Conservation (phyloP, 53 echinoderm and acorn worm species). For the Holothuria leucospilota region DNA sequence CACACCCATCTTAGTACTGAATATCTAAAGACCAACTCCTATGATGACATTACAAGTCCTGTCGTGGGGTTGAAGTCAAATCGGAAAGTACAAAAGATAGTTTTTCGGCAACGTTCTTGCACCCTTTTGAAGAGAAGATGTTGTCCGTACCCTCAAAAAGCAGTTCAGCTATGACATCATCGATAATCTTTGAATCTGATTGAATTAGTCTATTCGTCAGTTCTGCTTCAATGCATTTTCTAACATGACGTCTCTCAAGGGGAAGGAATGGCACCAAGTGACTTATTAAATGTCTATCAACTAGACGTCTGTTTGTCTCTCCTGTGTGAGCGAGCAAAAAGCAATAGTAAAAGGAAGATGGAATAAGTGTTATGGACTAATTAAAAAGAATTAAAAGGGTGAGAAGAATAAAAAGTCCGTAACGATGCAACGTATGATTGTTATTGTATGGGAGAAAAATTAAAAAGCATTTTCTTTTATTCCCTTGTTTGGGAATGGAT, state of each 20-base stretch:
- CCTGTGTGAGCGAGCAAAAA: slow-evolving; percentile 5
- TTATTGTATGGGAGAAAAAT: too few relatives aligned
- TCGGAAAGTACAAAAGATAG: neutral
- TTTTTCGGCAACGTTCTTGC: slow-evolving; percentile 87
- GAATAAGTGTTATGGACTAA: too few relatives aligned
- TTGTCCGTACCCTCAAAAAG: slow-evolving; percentile 63
- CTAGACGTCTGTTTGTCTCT: neutral
- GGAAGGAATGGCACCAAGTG: slow-evolving; percentile 91
- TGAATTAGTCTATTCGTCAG: neutral
- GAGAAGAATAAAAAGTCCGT: too few relatives aligned
- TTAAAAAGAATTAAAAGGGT: too few relatives aligned
- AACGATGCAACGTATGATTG: too few relatives aligned
- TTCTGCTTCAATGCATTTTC: slow-evolving; percentile 47
- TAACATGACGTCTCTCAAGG: slow-evolving; percentile 75
- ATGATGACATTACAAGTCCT: too few relatives aligned
- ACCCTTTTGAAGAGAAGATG: slow-evolving; percentile 79
- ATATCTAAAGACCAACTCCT: too few relatives aligned
- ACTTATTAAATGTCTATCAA: slow-evolving; percentile 78
- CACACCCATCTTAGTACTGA: too few relatives aligned
- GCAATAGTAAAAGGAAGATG: too few relatives aligned
- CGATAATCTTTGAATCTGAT: neutral
- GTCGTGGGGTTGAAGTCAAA: too few relatives aligned
- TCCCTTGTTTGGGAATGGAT: too few relatives aligned
- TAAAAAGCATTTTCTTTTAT: too few relatives aligned
- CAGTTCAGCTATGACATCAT: slow-evolving; percentile 42